phyloP scores from a whole-genome alignment of 2,888 invertebrate species.

The Hirudinaria manillensis region DNA sequence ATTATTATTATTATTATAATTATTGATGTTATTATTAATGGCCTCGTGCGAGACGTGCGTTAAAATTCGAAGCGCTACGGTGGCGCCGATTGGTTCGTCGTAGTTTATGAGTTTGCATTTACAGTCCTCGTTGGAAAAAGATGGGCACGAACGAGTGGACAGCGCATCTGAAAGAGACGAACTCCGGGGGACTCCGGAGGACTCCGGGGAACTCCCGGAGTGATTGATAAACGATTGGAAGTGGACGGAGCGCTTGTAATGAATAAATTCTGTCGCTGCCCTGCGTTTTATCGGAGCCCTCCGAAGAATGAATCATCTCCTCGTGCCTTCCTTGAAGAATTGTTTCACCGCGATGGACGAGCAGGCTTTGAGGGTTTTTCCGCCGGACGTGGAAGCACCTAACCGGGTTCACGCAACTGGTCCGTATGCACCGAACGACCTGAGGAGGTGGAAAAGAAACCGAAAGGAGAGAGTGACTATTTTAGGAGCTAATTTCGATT shows the following conservation, averaged over 20 bases:
- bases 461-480: no score
- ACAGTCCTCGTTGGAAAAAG: neutral
- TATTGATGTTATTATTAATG: neutral
- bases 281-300: no score
- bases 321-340: no score
- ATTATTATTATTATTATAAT: slow-evolving; percentile 9
- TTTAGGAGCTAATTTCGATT: no score
- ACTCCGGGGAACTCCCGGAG: neutral
- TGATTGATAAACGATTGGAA: slow-evolving; percentile 12
- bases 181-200: neutral
- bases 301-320: no score
- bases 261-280: slow-evolving; percentile 1
- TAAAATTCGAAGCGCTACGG: neutral
- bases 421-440: no score
- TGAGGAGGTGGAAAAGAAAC: no score
- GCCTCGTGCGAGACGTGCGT: neutral
- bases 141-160: neutral
- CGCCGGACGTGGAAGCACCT: no score
- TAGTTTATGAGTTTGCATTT: neutral
- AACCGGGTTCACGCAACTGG: no score
- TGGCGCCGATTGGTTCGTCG: neutral
- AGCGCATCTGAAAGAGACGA: neutral
- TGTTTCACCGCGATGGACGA: no score
- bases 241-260: neutral
- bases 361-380: no score